Percentiles rank a stretch among this genome's conserved stretches.
These are phyloP conservation scores for Pongo pygmaeus DNA, from an alignment of 2,113 vertebrate genomes.

Conservation along the genomic window DNA sequence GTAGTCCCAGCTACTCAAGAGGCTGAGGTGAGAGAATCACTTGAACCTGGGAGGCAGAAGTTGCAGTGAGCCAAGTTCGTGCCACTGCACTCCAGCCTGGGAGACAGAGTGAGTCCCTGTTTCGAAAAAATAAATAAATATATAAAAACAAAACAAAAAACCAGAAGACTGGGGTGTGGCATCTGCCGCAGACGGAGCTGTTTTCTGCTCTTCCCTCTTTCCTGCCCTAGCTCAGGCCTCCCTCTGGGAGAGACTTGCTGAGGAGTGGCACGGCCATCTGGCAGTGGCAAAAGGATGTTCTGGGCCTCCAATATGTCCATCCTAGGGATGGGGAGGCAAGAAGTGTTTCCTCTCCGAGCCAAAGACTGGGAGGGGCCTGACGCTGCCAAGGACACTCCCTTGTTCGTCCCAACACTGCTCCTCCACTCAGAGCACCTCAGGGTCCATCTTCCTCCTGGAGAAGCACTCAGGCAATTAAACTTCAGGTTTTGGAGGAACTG, in stretches of 20 bases:
- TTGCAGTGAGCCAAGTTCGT: no score
- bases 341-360: neutral
- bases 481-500: neutral
- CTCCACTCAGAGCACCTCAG: neutral
- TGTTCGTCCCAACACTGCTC: fast-evolving
- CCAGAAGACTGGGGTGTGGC: neutral
- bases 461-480: neutral
- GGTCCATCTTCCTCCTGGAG: neutral
- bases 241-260: neutral
- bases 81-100: no score
- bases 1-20: no score
- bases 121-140: no score
- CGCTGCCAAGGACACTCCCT: neutral
- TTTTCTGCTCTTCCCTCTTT: neutral
- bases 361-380: neutral
- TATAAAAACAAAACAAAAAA: no score
- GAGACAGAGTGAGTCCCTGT: no score
- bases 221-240: neutral
- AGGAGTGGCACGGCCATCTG: neutral
- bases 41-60: no score
- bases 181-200: neutral
- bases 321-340: neutral
- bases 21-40: no score
- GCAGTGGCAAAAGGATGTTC: neutral
- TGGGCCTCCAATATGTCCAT: neutral